These are phyloP conservation scores for Sebastes fasciatus DNA, from an alignment of 2,113 vertebrate genomes.

Conservation along the genomic window DNA sequence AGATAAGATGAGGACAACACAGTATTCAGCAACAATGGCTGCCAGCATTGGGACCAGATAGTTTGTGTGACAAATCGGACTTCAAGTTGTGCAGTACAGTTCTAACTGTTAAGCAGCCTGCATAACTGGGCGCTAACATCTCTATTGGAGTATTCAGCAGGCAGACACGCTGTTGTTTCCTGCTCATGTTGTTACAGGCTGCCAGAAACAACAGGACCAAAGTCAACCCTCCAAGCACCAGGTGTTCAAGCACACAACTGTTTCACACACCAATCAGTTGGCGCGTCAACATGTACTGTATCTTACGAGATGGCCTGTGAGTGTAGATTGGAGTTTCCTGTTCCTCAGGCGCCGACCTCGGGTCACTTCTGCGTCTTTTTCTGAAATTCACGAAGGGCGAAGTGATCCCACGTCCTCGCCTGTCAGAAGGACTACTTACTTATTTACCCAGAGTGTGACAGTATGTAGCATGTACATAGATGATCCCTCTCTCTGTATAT, in stretches of 20 bases:
- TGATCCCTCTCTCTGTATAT: constrained; percentile 73
- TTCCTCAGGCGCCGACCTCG: constrained; percentile 37
- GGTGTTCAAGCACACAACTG: constrained; percentile 70
- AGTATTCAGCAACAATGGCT: constrained; percentile 17
- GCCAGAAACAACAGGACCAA: constrained; percentile 64
- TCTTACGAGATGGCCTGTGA: constrained; percentile 45
- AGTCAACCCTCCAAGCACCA: constrained; percentile 53
- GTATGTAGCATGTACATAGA: constrained; percentile 83
- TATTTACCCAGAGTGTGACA: constrained; percentile 66
- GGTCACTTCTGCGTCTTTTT: constrained; percentile 43
- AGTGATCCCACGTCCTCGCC: constrained; percentile 45
- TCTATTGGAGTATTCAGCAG: not conserved
- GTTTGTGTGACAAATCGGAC: constrained; percentile 34
- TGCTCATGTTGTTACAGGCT: constrained; percentile 38
- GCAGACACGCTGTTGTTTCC: constrained; percentile 48
- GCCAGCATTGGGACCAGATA: constrained; percentile 44
- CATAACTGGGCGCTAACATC: constrained; percentile 2
- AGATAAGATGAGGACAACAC: constrained; percentile 12
- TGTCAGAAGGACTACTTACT: constrained; percentile 52
- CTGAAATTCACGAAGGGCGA: constrained; percentile 35
- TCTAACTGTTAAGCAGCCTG: constrained; percentile 3
- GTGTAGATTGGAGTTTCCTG: constrained; percentile 21
- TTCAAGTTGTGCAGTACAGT: not conserved
- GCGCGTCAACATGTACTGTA: constrained; percentile 63
- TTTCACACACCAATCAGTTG: constrained; percentile 59